phyloP scores from a whole-genome alignment of 2,888 invertebrate species.

The Leptinotarsa haldemani region DNA sequence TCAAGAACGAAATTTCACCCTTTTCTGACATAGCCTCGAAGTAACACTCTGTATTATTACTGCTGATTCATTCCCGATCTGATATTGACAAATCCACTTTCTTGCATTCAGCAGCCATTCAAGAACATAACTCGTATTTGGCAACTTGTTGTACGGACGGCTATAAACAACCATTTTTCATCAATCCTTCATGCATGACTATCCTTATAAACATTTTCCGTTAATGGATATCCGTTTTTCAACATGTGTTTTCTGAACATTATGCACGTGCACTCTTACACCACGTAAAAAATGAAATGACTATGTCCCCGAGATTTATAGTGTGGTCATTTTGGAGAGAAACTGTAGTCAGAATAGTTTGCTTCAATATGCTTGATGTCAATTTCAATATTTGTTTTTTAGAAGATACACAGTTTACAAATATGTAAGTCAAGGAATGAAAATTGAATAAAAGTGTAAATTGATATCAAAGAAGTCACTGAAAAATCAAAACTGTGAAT shows the following conservation, averaged over 20 bases:
- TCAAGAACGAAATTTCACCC: no score
- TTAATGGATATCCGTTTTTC: slow-evolving; percentile 35
- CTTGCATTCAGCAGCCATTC: background rate
- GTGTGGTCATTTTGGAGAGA: background rate
- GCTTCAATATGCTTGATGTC: no score
- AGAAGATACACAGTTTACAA: no score
- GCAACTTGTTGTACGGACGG: slow-evolving; percentile 12
- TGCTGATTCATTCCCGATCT: background rate
- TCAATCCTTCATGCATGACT: slow-evolving; percentile 37
- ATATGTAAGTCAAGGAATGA: no score
- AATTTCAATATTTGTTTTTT: no score
- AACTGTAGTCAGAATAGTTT: background rate
- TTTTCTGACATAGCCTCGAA: background rate
- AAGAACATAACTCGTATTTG: slow-evolving; percentile 17
- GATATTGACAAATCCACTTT: slow-evolving; percentile 7
- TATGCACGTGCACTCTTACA: slow-evolving; percentile 38
- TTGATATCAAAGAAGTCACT: no score
- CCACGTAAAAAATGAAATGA: slow-evolving; percentile 25
- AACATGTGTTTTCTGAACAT: slow-evolving; percentile 37
- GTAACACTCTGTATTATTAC: background rate
- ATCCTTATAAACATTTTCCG: slow-evolving; percentile 35
- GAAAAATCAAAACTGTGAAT: no score
- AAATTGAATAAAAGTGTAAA: no score
- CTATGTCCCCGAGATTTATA: slow-evolving; percentile 15
- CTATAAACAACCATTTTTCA: slow-evolving; percentile 27